Conservation (phyloP, 2,888 invertebrate species). For the Allophyes oxyacanthae region DNA sequence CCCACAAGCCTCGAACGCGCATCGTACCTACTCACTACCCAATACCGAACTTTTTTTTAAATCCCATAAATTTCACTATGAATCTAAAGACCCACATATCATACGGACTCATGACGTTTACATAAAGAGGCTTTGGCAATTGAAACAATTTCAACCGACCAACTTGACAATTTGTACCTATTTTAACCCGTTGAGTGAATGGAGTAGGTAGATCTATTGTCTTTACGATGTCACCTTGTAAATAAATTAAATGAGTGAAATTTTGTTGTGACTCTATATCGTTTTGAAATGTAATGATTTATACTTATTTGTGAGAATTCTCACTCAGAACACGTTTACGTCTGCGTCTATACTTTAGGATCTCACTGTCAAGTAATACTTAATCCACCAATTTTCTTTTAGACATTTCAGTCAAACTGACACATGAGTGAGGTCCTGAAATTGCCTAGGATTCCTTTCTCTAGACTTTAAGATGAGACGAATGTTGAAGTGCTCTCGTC, state of each 20-base stretch:
- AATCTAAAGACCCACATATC: slow-evolving; percentile 63
- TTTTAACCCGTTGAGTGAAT: slow-evolving; percentile 51
- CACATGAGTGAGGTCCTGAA: slow-evolving; percentile 42
- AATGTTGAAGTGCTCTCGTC: slow-evolving; percentile 25
- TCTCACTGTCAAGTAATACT: slow-evolving; percentile 14
- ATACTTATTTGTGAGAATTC: slow-evolving; percentile 3
- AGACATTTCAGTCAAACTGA: slow-evolving; percentile 34
- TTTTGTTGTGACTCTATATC: slow-evolving; percentile 13
- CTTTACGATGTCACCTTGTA: slow-evolving; percentile 48
- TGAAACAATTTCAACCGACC: slow-evolving; percentile 65
- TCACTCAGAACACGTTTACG: slow-evolving; percentile 13
- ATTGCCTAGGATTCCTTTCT: slow-evolving; percentile 37
- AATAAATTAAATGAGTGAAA: slow-evolving; percentile 40
- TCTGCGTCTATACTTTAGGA: slow-evolving; percentile 21
- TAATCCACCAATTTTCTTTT: slow-evolving; percentile 24
- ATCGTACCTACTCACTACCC: slow-evolving; percentile 40
- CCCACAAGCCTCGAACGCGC: slow-evolving; percentile 48
- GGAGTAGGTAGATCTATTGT: slow-evolving; percentile 49
- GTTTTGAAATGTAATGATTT: slow-evolving; percentile 24
- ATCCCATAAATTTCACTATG: slow-evolving; percentile 57
- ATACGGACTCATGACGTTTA: slow-evolving; percentile 62
- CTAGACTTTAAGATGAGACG: slow-evolving; percentile 35
- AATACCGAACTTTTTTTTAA: slow-evolving; percentile 51
- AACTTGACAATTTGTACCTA: slow-evolving; percentile 58
- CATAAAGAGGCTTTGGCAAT: slow-evolving; percentile 68